phyloP scores from a whole-genome alignment of 2,888 invertebrate species.

The Druceiella hillmani region DNA sequence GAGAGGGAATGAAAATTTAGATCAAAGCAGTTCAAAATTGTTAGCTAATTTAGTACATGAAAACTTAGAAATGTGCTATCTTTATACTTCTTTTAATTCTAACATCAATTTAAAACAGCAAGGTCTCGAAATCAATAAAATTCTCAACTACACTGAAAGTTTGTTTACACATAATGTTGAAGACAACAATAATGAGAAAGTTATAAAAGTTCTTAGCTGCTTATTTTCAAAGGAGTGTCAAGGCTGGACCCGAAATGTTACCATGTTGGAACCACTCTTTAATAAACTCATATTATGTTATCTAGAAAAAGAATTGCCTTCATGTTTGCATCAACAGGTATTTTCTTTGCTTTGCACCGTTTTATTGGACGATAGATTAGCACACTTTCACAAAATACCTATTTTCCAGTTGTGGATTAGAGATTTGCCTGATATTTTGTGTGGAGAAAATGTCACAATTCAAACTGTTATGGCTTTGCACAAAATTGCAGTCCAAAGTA shows the following conservation, averaged over 20 bases:
- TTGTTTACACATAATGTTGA: slow-evolving; percentile 33
- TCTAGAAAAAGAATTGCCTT: slow-evolving; percentile 32
- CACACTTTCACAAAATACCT: slow-evolving; percentile 35
- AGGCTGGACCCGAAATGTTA: slow-evolving; percentile 36
- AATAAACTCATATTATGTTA: slow-evolving; percentile 39
- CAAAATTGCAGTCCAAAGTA: slow-evolving; percentile 52
- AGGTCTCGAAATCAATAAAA: slow-evolving; percentile 33
- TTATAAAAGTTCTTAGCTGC: slow-evolving; percentile 35
- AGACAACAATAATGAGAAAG: slow-evolving; percentile 29
- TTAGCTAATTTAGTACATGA: slow-evolving; percentile 35
- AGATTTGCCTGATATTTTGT: slow-evolving; percentile 52
- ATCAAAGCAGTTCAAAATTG: slow-evolving; percentile 20
- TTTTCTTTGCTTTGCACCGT: slow-evolving; percentile 43
- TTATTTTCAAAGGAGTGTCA: slow-evolving; percentile 36
- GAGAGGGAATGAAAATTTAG: slow-evolving; percentile 32
- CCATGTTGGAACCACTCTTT: slow-evolving; percentile 35
- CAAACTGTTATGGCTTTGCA: slow-evolving; percentile 53
- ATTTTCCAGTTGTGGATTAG: slow-evolving; percentile 48
- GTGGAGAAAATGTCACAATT: slow-evolving; percentile 42
- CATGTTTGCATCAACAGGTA: slow-evolving; percentile 35
- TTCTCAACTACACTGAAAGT: slow-evolving; percentile 51
- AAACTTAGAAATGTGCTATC: slow-evolving; percentile 38
- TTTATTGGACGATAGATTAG: slow-evolving; percentile 38
- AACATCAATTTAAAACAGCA: slow-evolving; percentile 37
- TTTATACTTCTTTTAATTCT: slow-evolving; percentile 46